Conservation (phyloP, 1,140 invertebrate genomes). For the Pectinophora gossypiella region DNA sequence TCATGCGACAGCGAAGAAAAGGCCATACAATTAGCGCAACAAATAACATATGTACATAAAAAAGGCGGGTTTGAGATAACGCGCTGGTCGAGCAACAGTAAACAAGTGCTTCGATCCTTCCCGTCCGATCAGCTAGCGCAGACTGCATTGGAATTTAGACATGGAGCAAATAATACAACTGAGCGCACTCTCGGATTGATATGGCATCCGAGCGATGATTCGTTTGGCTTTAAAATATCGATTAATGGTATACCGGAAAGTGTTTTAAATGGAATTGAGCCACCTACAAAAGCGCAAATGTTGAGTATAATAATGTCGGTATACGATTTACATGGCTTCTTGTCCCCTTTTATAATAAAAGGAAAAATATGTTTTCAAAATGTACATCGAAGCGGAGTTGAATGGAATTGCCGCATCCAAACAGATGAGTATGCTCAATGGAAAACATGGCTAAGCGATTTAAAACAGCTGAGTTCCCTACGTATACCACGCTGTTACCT, state of each 20-base stretch:
- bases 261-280: too few relatives aligned
- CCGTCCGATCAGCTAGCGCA: not conserved
- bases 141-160: not conserved
- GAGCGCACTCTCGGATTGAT: not conserved
- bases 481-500: not conserved
- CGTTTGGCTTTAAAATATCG: not conserved
- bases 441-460: not conserved
- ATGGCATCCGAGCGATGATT: not conserved
- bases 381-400: not conserved
- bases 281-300: not conserved
- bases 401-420: not conserved
- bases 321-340: not conserved
- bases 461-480: not conserved
- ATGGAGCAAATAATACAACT: not conserved
- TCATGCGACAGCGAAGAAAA: conserved; percentile 19
- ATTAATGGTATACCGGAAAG: not conserved
- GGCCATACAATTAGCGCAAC: conserved; percentile 19
- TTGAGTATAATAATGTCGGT: not conserved
- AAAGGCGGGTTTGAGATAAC: conserved; percentile 24
- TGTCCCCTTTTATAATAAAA: not conserved
- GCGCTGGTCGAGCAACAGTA: conserved; percentile 16
- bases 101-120: not conserved
- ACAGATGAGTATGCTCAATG: not conserved
- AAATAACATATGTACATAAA: conserved; percentile 31
- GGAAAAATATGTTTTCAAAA: too few relatives aligned